phyloP scores from a whole-genome alignment of 2,797 vertebrate genomes.

The Mormyrops boulengeri region DNA sequence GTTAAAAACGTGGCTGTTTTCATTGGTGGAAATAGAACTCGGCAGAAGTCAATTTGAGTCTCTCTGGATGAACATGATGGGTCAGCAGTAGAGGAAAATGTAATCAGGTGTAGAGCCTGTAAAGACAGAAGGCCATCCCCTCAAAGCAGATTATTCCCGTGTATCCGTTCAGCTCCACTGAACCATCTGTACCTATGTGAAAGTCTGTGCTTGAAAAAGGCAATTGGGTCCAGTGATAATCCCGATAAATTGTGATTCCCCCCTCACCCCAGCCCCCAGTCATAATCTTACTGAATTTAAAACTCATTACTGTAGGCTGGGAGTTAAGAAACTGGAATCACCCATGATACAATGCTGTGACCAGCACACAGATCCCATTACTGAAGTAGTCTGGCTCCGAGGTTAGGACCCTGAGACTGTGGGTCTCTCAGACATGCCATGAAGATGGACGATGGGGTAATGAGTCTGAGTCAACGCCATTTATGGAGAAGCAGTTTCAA shows the following conservation, averaged over 20 bases:
- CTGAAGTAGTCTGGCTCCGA: neutral
- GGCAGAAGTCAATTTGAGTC: neutral
- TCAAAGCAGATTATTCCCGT: neutral
- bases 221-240: constrained; percentile 3
- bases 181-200: neutral
- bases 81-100: neutral
- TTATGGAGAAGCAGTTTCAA: neutral
- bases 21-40: neutral
- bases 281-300: neutral
- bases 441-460: neutral
- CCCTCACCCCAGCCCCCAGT: neutral
- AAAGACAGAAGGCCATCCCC: neutral
- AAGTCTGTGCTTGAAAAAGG: neutral
- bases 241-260: neutral
- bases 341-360: neutral
- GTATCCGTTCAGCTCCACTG: neutral
- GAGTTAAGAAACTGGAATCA: neutral
- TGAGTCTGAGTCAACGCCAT: neutral
- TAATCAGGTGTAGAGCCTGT: neutral
- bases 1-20: neutral
- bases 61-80: neutral
- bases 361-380: neutral
- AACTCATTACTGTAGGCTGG: neutral
- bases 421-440: neutral
- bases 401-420: neutral